Evolutionary conservation across 2,113 vertebrate species (phyloP), one percentile per base, ranked within the genome.

Genomic region (Dipodomys stephensi): DNA sequence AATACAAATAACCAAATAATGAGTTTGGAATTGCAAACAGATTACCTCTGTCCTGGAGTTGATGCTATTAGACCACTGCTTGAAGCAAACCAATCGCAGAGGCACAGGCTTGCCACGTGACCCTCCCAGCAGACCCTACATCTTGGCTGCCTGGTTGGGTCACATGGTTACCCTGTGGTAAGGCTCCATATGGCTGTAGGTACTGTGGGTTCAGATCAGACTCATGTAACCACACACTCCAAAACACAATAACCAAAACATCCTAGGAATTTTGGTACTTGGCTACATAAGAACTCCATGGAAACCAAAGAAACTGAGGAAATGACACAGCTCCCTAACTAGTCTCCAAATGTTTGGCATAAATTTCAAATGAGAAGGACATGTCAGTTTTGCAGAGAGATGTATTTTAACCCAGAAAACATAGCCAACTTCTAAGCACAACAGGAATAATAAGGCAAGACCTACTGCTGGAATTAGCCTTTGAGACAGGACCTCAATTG

Each of bases 1-100:
- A 97, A 97, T 92, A 83, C 95, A 97, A 97, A 98, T 95, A 80
- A 96, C 96, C 64, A 97, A 96, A 95, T 97, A 96, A 94, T 91
- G 87, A 86, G 77, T 88, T 91, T 93, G 94, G 94, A 97, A 95
- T 30, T 95, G 91, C 93, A 88, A 97, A 87, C 80, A 94, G 88
- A 94, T 94, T 97, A 96, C 86, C 85, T 82, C 88, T 92, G 74
- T 69, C 90, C 71, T 13, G 78, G 68, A 96, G 78, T 87, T 78
- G 57, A 90, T 65, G n/a, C 79, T 79, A 88, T 88, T 73, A 88
- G 91, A 65, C 89, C 53, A 82, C 89, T 92, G 20, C 57, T 62
- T 62, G 35, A 60, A 35, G 15, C 18, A 30, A 71, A 0, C 53
- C 69, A 95, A 93, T 94, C 80, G 49, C 68, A 88, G 25, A 49